These are phyloP conservation scores for Felis catus DNA, from an alignment of 2,113 vertebrate genomes.

Conservation along the genomic window F.catus_Fca126_mat1.0 CM031421.1:67023501-67024000, in stretches of 20 bases:
- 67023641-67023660: not conserved
- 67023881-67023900: slow-evolving; percentile 97
- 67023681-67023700: not conserved
- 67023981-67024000: slow-evolving; percentile 97
- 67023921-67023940: slow-evolving; percentile 99
- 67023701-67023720: too few relatives aligned
- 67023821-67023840: not conserved
- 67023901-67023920: slow-evolving; percentile 98
- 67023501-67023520: not conserved
- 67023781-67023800: slow-evolving; percentile 24
- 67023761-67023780: not conserved
- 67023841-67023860: slow-evolving; percentile 83
- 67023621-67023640: not conserved
- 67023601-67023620: not conserved
- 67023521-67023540: not conserved
- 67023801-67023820: not conserved
- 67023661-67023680: not conserved
- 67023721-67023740: not conserved
- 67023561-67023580: not conserved
- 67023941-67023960: slow-evolving; percentile 97
- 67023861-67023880: slow-evolving; percentile 98
- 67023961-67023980: slow-evolving; percentile 96
- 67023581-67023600: not conserved
- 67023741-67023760: not conserved
- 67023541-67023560: not conserved